Conservation (phyloP, 2,888 invertebrate genomes). For the Dendrolimus houi region DNA sequence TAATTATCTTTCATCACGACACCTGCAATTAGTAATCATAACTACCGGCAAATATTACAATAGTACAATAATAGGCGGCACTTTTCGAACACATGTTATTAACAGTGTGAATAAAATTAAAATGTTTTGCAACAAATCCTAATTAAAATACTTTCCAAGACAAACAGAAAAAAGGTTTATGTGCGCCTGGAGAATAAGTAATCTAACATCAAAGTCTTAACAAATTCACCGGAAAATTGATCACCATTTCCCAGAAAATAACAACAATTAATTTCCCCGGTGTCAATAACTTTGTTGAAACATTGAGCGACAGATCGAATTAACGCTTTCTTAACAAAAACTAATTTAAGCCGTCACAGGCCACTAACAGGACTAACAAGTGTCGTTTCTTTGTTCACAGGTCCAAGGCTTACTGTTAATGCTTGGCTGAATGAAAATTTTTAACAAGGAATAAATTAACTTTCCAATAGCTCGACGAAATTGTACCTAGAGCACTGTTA, state of each 20-base stretch:
- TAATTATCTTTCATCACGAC: no score
- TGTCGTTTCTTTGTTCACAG: constrained; percentile 66
- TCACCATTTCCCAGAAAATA: background rate
- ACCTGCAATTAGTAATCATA: no score
- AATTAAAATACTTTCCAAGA: background rate
- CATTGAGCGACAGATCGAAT: constrained; percentile 10
- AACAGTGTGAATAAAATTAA: no score
- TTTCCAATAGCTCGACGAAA: constrained; percentile 13
- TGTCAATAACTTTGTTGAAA: background rate
- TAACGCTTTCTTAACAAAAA: constrained; percentile 28
- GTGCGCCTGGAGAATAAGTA: background rate
- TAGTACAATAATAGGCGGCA: no score
- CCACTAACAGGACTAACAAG: constrained; percentile 61
- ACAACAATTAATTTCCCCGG: background rate
- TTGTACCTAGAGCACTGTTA: background rate
- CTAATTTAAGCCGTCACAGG: constrained; percentile 31
- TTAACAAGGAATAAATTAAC: constrained; percentile 27
- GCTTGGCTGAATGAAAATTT: constrained; percentile 31
- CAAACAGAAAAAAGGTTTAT: background rate
- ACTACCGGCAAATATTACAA: no score
- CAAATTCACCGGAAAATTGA: background rate
- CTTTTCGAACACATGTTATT: no score
- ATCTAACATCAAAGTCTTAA: background rate
- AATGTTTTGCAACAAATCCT: background rate
- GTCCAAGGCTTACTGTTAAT: constrained; percentile 40